Base-by-base conservation (phyloP, 2,797 vertebrate species). In the Microctenopoma lineatum region DNA sequence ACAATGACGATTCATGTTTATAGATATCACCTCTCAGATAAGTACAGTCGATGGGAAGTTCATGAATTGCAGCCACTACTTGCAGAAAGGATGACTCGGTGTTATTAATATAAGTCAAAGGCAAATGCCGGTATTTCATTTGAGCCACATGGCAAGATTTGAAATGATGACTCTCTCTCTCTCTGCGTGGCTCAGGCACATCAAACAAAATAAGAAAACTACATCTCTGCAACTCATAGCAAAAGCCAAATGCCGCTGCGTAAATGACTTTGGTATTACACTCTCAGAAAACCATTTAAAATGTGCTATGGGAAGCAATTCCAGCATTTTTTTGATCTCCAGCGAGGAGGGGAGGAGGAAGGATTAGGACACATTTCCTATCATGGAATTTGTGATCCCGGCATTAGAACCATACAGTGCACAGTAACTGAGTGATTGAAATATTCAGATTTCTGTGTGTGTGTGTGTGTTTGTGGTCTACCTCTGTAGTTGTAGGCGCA, bases 281-380 rank as follows among this genome's bases (percentile, higher is more conserved):
- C 79, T 73, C 75, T 85, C 82, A 79, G 77, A 84, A 80, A 83
- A 80, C 59, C 73, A 70, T 87, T 83, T 83, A 62, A 75, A 86
- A 88, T 80, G 69, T 80, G 77, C 84, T 86, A 85, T 59, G 69
- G 76, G 87, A 89, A 86, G 84, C 85, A 77, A 88, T 82, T 81
- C 81, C 66, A 70, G 66, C 70, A 8, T 32, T 32, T 32, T 81
- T 91, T 92, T 90, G 79, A 88, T 87, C 84, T 87, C 29, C 32
- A 18, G 44, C 27, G 68, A 6, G 13, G 67, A 65, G 57, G 72
- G 81, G 76, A 71, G 81, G 79, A 77, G 70, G 74, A 64, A 21
- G 75, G 41, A 84, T 86, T 92, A 85, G 81, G 72, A 81, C 67
- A 59, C 67, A 70, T 77, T 84, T 85, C 52, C 82, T 69, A 84